A percentile compares a stretch with the other conserved stretches of the same genome.
These are phyloP conservation scores for Lepilemur ruficaudatus DNA, from an alignment of 2,797 vertebrate species.

Conservation along the genomic window DNA sequence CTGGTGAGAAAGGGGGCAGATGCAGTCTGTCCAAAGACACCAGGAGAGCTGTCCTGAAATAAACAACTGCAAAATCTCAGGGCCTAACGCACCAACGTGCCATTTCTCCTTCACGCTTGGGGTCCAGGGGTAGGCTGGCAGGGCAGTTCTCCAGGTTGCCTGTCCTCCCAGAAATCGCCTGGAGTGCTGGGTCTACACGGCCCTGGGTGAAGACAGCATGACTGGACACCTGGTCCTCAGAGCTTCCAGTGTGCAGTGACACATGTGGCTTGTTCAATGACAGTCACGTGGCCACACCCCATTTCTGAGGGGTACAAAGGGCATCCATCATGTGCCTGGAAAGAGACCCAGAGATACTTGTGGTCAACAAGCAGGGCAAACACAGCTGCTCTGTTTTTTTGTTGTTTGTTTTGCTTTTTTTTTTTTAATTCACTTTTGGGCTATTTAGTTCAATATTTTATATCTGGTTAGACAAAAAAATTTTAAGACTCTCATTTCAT, in stretches of 20 bases:
- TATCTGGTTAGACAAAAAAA: not conserved
- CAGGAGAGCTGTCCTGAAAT: no score
- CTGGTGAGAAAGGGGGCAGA: not conserved
- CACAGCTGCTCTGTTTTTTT: no score
- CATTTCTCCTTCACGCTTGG: accelerated
- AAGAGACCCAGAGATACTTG: accelerated
- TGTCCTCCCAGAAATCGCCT: no score
- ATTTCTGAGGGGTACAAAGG: not conserved
- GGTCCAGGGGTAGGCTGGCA: accelerated
- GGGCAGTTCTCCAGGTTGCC: accelerated
- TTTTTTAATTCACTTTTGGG: not conserved
- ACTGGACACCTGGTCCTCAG: no score
- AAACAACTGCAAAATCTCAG: not conserved
- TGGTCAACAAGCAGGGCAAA: accelerated
- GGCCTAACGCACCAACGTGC: accelerated
- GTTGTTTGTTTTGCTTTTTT: no score
- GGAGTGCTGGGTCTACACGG: accelerated
- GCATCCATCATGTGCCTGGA: accelerated
- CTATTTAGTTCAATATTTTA: not conserved
- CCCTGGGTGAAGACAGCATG: not conserved
- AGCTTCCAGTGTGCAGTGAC: no score
- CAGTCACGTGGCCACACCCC: not conserved
- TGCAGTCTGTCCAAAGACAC: not conserved
- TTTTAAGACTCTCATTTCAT: not conserved
- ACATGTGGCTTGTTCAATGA: not conserved